Conservation (phyloP, 2,888 invertebrate genomes). For the Neocrepidodera transversa region DNA sequence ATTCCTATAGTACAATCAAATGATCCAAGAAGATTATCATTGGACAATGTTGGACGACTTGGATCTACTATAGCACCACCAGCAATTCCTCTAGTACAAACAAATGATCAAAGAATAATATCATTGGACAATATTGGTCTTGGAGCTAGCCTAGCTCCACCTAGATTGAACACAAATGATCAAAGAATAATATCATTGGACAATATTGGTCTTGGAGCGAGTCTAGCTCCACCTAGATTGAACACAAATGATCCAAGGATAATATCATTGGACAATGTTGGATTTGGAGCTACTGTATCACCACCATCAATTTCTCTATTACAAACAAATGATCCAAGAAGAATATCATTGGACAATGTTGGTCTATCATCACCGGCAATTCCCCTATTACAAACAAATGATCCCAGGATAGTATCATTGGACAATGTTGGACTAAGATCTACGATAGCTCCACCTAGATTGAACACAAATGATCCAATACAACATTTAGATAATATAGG, state of each 20-base stretch:
- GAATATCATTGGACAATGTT: background rate
- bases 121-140: background rate
- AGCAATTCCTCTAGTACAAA: background rate
- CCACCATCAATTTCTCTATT: slow-evolving; percentile 5
- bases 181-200: background rate
- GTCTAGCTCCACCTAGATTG: slow-evolving; percentile 9
- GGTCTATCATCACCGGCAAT: background rate
- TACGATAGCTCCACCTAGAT: slow-evolving; percentile 9
- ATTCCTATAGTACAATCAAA: background rate
- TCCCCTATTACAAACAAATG: background rate
- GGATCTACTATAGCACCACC: slow-evolving; percentile 12
- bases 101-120: background rate
- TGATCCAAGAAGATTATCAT: background rate
- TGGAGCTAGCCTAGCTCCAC: background rate
- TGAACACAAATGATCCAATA: no score
- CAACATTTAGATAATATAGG: no score
- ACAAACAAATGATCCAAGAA: background rate
- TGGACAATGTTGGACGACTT: background rate
- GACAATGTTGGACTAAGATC: background rate
- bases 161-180: background rate
- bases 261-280: background rate
- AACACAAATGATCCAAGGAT: background rate
- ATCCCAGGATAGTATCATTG: background rate
- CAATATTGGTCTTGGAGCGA: background rate
- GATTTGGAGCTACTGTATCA: background rate